phyloP scores from a whole-genome alignment of 2,797 vertebrate genomes.

The Artibeus jamaicensis region DNA sequence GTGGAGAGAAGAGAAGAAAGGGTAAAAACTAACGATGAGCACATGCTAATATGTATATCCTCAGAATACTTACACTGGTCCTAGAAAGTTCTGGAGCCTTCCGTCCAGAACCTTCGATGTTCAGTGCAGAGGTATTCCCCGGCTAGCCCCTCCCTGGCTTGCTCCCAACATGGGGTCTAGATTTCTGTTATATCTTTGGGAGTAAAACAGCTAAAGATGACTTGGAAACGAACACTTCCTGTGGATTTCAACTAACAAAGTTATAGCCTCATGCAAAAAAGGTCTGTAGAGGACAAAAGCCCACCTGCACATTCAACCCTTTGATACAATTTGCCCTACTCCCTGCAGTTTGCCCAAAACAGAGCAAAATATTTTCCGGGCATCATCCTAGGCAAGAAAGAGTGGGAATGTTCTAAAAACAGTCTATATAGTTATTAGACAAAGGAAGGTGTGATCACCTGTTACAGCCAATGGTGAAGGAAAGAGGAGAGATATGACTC shows the following conservation, averaged over 20 bases:
- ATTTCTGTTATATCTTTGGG: not conserved
- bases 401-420: not conserved
- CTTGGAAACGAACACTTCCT: not conserved
- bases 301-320: not conserved
- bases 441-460: not conserved
- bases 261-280: not conserved
- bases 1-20: not conserved
- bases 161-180: not conserved
- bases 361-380: not conserved
- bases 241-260: not conserved
- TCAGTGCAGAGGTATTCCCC: not conserved
- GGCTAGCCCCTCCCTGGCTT: not conserved
- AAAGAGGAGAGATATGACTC: not conserved
- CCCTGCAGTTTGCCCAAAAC: not conserved
- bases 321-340: not conserved
- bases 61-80: not conserved
- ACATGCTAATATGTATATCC: not conserved
- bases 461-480: not conserved
- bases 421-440: not conserved
- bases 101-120: not conserved
- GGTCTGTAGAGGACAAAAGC: not conserved
- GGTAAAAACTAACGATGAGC: not conserved
- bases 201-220: not conserved
- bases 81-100: not conserved
- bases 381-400: not conserved